These are phyloP conservation scores for Chaetodon trifasciatus DNA, from an alignment of 2,797 vertebrate genomes.

Conservation along the genomic window DNA sequence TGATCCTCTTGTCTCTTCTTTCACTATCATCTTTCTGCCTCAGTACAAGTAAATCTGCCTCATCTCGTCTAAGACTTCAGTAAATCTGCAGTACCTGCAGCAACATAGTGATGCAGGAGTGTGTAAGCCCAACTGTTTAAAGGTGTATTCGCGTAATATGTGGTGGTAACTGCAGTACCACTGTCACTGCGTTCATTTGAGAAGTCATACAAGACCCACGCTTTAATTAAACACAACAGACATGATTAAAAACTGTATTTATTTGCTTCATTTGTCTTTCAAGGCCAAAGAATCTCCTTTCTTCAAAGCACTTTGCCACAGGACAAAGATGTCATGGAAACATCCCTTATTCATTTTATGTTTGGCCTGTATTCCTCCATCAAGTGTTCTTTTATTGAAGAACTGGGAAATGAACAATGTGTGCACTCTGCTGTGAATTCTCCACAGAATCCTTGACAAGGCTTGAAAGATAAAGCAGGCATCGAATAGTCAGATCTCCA, in stretches of 20 bases:
- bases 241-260: background rate
- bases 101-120: conserved; percentile 26
- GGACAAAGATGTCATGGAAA: conserved; percentile 39
- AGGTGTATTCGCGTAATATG: background rate
- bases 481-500: conserved; percentile 58
- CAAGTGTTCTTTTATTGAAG: conserved; percentile 50
- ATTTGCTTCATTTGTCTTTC: background rate
- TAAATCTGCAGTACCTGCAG: conserved; percentile 35
- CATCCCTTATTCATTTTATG: conserved; percentile 49
- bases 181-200: background rate
- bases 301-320: conserved; percentile 28
- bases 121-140: background rate
- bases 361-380: conserved; percentile 53
- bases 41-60: conserved; percentile 36
- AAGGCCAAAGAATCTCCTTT: background rate
- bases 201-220: conserved; percentile 11
- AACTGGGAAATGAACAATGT: conserved; percentile 61
- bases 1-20: conserved; percentile 33
- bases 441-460: conserved; percentile 61
- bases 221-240: conserved; percentile 27
- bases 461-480: conserved; percentile 59
- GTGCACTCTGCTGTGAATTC: conserved; percentile 58
- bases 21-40: conserved; percentile 13
- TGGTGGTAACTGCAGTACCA: background rate
- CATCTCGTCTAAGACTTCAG: conserved; percentile 14